phyloP scores from a whole-genome alignment of 2,797 vertebrate species.

The Gobionotothen gibberifrons region DNA sequence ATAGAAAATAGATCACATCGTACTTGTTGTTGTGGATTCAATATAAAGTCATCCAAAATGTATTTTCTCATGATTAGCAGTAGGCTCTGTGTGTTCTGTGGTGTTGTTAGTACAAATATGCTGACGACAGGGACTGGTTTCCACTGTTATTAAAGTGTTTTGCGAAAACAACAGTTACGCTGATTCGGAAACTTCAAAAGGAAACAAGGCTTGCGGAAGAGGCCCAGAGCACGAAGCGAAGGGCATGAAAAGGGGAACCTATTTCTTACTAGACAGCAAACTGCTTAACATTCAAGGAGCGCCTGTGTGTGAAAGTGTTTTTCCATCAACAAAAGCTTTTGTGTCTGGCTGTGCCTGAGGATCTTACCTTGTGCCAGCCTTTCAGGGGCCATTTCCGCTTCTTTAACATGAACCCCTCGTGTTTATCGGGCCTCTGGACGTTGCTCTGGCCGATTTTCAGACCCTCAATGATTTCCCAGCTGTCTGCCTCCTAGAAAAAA shows the following conservation, averaged over 20 bases:
- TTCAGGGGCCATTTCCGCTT: conserved; percentile 99
- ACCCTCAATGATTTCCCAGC: conserved; percentile 99
- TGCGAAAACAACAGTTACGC: conserved; percentile 16
- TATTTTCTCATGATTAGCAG: not conserved
- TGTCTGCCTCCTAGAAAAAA: conserved; percentile 91
- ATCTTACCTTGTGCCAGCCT: conserved; percentile 98
- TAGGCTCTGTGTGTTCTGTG: not conserved
- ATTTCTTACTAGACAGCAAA: conserved; percentile 23
- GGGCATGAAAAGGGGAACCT: conserved; percentile 24
- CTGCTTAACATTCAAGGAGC: conserved; percentile 36
- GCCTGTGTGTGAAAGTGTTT: conserved; percentile 20
- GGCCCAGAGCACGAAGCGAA: not conserved
- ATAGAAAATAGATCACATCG: conserved; percentile 25
- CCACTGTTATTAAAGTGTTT: not conserved
- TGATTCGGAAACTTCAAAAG: conserved; percentile 14
- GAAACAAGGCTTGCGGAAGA: conserved; percentile 22
- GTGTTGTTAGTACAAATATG: conserved; percentile 11
- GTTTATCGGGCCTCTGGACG: conserved; percentile 96
- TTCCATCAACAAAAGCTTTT: conserved; percentile 22
- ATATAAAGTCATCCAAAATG: not conserved
- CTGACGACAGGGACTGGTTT: conserved; percentile 12
- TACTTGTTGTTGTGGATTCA: not conserved
- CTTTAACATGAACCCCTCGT: conserved; percentile 99
- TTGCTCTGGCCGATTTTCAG: conserved; percentile 98
- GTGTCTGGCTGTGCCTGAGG: conserved; percentile 4